phyloP scores from a whole-genome alignment of 2,113 vertebrate species.

The Brachyhypopomus gauderio region DNA sequence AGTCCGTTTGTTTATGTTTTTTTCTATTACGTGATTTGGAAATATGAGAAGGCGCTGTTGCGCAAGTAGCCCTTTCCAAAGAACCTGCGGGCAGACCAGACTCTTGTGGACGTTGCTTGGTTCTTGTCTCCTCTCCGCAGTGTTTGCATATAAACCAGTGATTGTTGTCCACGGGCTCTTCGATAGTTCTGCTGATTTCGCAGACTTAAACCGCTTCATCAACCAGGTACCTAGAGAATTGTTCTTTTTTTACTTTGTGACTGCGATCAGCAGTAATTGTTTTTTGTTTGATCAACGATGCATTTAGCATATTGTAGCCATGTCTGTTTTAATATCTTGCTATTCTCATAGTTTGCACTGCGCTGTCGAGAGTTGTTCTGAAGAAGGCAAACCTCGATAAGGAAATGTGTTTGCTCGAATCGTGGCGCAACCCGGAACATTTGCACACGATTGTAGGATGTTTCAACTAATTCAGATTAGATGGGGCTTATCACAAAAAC shows the following conservation, averaged over 20 bases:
- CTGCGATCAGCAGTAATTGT: background rate
- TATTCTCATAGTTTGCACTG: background rate
- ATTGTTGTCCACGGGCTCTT: slow-evolving; percentile 88
- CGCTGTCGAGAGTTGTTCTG: background rate
- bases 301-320: background rate
- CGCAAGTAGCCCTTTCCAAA: too few species aligned
- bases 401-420: too few species aligned
- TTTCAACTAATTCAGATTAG: slow-evolving; percentile 15
- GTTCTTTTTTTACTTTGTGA: background rate
- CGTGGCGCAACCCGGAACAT: background rate
- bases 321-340: background rate
- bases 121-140: background rate
- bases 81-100: too few species aligned
- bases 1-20: too few species aligned
- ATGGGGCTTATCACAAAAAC: background rate
- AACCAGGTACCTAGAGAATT: slow-evolving; percentile 70
- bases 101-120: background rate
- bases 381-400: background rate
- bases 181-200: slow-evolving; percentile 84
- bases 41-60: too few species aligned
- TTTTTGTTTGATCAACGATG: too few species aligned
- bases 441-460: background rate
- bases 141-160: slow-evolving; percentile 81
- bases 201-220: slow-evolving; percentile 76
- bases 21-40: too few species aligned